These are phyloP conservation scores for Chloroclystis v-ata DNA, from an alignment of 2,888 invertebrate genomes.

Conservation along the genomic window DNA sequence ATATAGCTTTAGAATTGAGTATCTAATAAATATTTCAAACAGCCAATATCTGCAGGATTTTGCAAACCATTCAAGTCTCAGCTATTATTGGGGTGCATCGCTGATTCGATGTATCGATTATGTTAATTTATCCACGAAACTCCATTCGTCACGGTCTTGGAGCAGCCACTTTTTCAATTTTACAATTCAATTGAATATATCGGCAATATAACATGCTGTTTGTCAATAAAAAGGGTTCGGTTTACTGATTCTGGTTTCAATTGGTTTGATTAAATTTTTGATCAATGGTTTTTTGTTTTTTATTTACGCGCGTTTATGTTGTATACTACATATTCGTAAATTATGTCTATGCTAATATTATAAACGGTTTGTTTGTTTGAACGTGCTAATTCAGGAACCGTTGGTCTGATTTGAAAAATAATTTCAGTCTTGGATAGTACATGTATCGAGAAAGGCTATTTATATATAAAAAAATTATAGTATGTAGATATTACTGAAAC, in stretches of 20 bases:
- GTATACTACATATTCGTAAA: too few species aligned
- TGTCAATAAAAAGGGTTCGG: constrained; percentile 47
- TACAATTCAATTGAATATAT: constrained; percentile 39
- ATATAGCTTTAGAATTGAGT: too few species aligned
- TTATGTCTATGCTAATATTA: neutral
- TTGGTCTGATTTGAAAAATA: too few species aligned
- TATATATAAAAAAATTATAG: too few species aligned
- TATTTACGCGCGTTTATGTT: neutral
- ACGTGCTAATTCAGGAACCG: too few species aligned
- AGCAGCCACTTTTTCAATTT: constrained; percentile 37
- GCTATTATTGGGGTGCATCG: constrained; percentile 49
- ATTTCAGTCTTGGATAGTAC: too few species aligned
- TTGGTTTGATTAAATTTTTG: constrained; percentile 10
- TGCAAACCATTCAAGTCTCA: neutral
- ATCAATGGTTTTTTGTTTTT: neutral
- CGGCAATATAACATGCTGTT: constrained; percentile 45
- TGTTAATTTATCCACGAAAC: constrained; percentile 72
- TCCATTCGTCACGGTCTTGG: constrained; percentile 56
- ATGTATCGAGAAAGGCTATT: too few species aligned
- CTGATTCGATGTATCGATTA: constrained; percentile 67
- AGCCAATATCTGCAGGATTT: neutral
- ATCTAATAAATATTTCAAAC: too few species aligned
- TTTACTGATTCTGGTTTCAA: constrained; percentile 21
- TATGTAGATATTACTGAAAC: too few species aligned
- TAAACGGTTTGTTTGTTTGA: neutral